These are phyloP conservation scores for Pseudorasbora parva DNA, from an alignment of 2,113 vertebrate species.

Conservation along the genomic window DNA sequence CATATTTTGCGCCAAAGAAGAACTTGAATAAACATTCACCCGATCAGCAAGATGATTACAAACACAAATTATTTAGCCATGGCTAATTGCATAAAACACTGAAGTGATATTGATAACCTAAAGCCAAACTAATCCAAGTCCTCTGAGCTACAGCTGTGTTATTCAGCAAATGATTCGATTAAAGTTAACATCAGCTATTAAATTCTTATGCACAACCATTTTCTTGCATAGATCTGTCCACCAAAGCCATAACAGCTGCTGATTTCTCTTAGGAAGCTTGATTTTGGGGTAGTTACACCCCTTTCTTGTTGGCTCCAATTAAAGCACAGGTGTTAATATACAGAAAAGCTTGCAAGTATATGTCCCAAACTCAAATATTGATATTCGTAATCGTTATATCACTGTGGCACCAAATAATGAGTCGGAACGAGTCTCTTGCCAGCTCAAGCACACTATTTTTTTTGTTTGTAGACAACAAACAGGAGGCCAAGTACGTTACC, in stretches of 20 bases:
- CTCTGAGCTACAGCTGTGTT: not conserved
- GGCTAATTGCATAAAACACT: not conserved
- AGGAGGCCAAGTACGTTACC: not conserved
- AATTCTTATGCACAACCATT: not conserved
- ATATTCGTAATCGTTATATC: not conserved
- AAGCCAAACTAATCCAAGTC: not conserved
- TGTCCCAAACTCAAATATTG: not conserved
- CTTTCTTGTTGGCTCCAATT: not conserved
- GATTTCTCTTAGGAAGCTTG: not conserved
- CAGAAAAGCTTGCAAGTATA: not conserved
- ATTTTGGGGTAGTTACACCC: not conserved
- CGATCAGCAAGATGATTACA: not conserved
- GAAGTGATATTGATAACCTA: not conserved
- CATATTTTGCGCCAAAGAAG: constrained; percentile 45
- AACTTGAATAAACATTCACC: not conserved
- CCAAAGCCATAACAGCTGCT: not conserved
- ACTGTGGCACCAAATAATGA: constrained; percentile 15
- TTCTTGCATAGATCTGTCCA: not conserved
- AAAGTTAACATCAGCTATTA: constrained; percentile 2
- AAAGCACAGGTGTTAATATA: constrained; percentile 19
- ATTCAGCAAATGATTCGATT: not conserved
- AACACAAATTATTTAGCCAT: constrained; percentile 11
- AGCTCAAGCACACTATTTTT: not conserved
- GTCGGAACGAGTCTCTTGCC: not conserved
- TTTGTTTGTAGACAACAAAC: constrained; percentile 3